These are phyloP conservation scores for Cossypha heuglini DNA, from an alignment of 2,797 vertebrate genomes.

Conservation along the genomic window DNA sequence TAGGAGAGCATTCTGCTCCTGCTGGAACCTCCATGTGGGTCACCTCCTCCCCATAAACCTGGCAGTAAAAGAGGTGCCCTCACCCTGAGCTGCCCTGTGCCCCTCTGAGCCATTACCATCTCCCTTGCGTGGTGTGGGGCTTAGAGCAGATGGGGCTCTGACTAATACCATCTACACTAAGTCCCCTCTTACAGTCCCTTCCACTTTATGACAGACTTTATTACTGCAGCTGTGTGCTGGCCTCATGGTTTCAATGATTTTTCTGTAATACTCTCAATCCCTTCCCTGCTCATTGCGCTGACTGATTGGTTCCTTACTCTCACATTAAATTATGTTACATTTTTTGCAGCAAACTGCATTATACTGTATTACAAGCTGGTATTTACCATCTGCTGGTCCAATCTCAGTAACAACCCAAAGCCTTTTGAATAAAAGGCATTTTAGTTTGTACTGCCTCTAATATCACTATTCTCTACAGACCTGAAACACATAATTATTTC, in stretches of 20 bases:
- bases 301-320: conserved; percentile 52
- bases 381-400: conserved; percentile 74
- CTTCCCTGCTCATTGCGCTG: conserved; percentile 16
- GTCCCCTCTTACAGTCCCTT: neutral
- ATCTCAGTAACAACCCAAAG: conserved; percentile 69
- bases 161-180: conserved; percentile 5
- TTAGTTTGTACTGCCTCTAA: conserved; percentile 53
- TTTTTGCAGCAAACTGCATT: conserved; percentile 72
- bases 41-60: neutral
- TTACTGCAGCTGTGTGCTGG: conserved; percentile 51
- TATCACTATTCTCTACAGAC: neutral
- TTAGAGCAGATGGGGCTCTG: conserved; percentile 16
- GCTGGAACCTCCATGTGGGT: neutral
- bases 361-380: neutral
- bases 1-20: neutral
- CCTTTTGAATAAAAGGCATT: conserved; percentile 69
- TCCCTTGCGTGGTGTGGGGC: neutral
- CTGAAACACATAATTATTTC: neutral
- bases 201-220: conserved; percentile 33
- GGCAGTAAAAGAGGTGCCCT: neutral
- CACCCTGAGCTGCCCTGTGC: neutral
- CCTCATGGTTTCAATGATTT: conserved; percentile 58
- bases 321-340: conserved; percentile 42
- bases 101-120: neutral
- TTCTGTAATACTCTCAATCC: conserved; percentile 45